Evolutionary conservation across 2,113 vertebrate species (phyloP).

Genomic region (Bos indicus): DNA sequence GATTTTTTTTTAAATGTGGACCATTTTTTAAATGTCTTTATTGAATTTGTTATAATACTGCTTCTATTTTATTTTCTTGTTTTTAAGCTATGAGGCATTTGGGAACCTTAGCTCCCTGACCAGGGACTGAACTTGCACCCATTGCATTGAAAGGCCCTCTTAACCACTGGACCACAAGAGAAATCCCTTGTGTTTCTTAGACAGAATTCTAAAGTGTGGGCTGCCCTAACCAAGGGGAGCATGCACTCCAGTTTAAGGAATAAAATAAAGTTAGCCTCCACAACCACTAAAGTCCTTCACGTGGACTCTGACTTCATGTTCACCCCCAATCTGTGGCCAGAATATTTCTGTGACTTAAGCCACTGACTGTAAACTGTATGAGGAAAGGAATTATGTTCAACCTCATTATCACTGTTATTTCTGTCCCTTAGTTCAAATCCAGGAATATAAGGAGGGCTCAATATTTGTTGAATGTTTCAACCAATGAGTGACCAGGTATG

Average conservation of each 20-base stretch:
- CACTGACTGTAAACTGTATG: background rate
- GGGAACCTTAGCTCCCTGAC: background rate
- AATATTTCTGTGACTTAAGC: background rate
- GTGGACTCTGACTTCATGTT: background rate
- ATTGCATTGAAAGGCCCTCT: background rate
- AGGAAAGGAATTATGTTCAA: background rate
- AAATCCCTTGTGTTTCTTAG: background rate
- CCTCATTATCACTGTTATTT: background rate
- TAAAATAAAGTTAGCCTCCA: background rate
- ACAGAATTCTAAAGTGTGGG: background rate
- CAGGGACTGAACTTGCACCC: background rate
- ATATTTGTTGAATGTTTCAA: background rate
- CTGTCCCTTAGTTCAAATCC: background rate
- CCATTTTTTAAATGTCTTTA: background rate
- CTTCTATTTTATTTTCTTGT: background rate
- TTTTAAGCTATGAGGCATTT: background rate
- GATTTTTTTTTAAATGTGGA: background rate
- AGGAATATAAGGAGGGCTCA: background rate
- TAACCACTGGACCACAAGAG: background rate
- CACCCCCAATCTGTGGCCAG: background rate
- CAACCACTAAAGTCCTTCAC: fast-evolving
- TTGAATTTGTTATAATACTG: background rate
- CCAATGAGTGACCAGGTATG: background rate
- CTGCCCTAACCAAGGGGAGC: background rate
- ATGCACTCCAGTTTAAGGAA: background rate